Evolutionary conservation across 1,140 invertebrate genomes (phyloP).

Genomic region (Acarapis woodi): DNA sequence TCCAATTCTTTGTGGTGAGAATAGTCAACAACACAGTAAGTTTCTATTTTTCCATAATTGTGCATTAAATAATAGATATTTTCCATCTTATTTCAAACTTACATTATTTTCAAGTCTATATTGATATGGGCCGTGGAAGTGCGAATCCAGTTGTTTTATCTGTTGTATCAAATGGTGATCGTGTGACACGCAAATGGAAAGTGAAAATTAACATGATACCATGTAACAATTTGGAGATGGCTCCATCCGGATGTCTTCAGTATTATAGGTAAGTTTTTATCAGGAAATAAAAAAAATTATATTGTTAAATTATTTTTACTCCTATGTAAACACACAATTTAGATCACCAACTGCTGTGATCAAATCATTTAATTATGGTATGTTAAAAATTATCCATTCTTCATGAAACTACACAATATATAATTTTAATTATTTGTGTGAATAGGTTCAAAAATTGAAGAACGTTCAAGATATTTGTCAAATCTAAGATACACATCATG

Average conservation of each 20-base stretch:
- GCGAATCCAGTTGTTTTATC: constrained; percentile 27
- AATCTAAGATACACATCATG: constrained; percentile 68
- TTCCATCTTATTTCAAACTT: not conserved
- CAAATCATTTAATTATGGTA: constrained; percentile 32
- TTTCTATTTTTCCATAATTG: constrained; percentile 8
- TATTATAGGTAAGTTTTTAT: no score
- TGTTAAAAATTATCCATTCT: constrained; percentile 1
- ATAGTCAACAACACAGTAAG: constrained; percentile 51
- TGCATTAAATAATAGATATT: not conserved
- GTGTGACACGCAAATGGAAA: constrained; percentile 38
- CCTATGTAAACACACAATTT: no score
- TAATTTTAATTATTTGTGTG: not conserved
- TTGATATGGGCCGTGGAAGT: constrained; percentile 34
- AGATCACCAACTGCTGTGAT: constrained; percentile 12
- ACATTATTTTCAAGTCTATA: constrained; percentile 25
- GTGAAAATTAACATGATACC: constrained; percentile 39
- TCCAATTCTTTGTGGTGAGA: constrained; percentile 42
- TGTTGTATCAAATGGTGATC: constrained; percentile 26
- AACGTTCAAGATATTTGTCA: constrained; percentile 38
- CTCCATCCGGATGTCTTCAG: constrained; percentile 14
- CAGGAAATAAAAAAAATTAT: no score
- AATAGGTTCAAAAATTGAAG: no score
- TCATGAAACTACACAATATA: no score
- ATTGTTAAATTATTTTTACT: no score
- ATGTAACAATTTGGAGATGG: constrained; percentile 29